phyloP scores from a whole-genome alignment of 1,140 invertebrate genomes.

The Bombus picipes region DNA sequence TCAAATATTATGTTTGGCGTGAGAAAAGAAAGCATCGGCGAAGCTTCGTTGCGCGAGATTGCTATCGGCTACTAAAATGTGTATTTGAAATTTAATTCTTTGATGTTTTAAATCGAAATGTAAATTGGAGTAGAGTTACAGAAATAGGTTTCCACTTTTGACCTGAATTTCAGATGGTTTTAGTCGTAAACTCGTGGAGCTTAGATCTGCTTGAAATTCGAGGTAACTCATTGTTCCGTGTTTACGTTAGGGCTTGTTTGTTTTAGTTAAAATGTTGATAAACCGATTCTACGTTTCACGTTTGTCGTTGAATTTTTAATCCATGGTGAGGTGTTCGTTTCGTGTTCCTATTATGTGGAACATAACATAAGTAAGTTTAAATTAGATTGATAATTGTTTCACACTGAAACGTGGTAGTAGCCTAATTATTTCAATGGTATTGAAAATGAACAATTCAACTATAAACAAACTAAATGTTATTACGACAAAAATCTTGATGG shows the following conservation, averaged over 20 bases:
- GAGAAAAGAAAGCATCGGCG: too few species aligned
- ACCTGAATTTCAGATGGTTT: not conserved
- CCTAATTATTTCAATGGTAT: not conserved
- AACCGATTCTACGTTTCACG: not conserved
- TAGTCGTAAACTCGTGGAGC: not conserved
- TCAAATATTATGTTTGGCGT: too few species aligned
- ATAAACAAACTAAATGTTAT: too few species aligned
- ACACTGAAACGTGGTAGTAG: not conserved
- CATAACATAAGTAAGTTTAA: not conserved
- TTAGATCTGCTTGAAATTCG: not conserved
- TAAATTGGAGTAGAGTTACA: not conserved
- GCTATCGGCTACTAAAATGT: too few species aligned
- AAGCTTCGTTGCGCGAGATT: too few species aligned
- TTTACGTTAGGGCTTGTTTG: not conserved
- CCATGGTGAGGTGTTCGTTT: not conserved
- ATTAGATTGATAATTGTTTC: not conserved
- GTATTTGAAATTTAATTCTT: too few species aligned
- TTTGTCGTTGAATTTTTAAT: not conserved
- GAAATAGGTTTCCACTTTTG: not conserved
- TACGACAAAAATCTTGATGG: too few species aligned
- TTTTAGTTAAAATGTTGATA: constrained; percentile 3
- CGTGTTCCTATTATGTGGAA: not conserved
- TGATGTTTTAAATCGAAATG: too few species aligned
- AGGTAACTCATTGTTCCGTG: not conserved
- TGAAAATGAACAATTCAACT: too few species aligned